Evolutionary conservation across 2,888 invertebrate species (phyloP).

Genomic region (Ophraella communa): DNA sequence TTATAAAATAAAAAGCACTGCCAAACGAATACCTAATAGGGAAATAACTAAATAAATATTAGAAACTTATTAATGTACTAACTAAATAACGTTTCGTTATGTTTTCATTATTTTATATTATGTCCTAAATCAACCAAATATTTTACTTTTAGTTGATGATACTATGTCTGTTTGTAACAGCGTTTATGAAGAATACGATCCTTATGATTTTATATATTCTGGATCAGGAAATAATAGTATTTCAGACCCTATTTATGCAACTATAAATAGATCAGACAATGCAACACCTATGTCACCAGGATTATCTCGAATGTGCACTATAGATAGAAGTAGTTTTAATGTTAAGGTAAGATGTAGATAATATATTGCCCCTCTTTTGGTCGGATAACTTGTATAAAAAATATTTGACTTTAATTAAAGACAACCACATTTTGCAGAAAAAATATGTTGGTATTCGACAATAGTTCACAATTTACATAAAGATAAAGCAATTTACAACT

Average conservation of each 20-base stretch:
- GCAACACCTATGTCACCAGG: conserved; percentile 55
- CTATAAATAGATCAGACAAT: conserved; percentile 67
- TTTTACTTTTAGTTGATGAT: conserved; percentile 56
- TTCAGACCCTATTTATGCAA: conserved; percentile 73
- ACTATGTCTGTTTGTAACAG: conserved; percentile 67
- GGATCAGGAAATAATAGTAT: conserved; percentile 69
- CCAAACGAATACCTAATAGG: too few relatives aligned
- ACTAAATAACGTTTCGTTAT: too few relatives aligned
- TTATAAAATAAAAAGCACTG: too few relatives aligned
- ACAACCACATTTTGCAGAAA: too few relatives aligned
- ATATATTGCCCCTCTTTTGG: neutral
- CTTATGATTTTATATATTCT: conserved; percentile 77
- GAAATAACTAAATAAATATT: too few relatives aligned
- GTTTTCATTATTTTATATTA: too few relatives aligned
- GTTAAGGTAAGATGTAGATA: conserved; percentile 36
- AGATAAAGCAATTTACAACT: too few relatives aligned
- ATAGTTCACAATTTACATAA: too few relatives aligned
- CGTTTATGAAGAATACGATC: conserved; percentile 78
- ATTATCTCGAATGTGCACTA: conserved; percentile 62
- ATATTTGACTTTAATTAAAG: too few relatives aligned
- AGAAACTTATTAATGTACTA: too few relatives aligned
- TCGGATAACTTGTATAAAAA: too few relatives aligned
- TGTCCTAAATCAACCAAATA: neutral
- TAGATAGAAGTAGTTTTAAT: conserved; percentile 57
- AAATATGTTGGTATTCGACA: too few relatives aligned